Base-by-base conservation (phyloP, 2,113 vertebrate species). In the Campylomormyrus tamandua region DNA sequence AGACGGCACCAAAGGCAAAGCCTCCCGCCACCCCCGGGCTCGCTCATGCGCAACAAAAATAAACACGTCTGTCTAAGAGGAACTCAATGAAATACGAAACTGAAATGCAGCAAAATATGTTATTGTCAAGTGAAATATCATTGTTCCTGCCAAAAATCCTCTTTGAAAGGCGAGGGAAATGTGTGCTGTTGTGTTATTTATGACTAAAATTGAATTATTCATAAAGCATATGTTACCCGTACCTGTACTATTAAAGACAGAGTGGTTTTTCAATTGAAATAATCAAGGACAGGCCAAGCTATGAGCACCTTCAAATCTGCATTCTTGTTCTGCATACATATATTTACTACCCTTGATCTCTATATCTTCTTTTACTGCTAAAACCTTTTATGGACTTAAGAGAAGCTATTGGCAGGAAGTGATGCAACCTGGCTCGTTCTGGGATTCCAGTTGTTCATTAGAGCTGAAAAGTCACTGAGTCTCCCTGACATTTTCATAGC, bases 41-140 rank as follows among this genome's bases (percentile, higher is more conserved):
- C 35, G 6, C 74, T 42, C 74, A 80, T 8, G 74, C 0, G 31
- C 74, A 80, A 80, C 74, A 80, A 80, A 80, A 80, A 80, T 80
- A 80, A 80, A 80, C 74, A 80, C 5, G 31, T 80, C 35, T 80
- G 74, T 8, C 35, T 80, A 80, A 42, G 31, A 80, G 74, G 74
- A 80, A 80, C 74, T 42, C 15, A 19, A 3, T 11, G 74, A 80
- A 80, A 80, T 39, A 39, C 5, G 31, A 80, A 80, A 80, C 35
- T 80, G 35, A 80, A 80, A 42, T 35, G 74, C 83, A n/a, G 83
- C 48, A 50, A 86, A 86, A 86, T 86, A n/a, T 86, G 48, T 49
- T 24, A 50, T 86, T 49, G 46, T 50, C 45, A 86, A 50, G 45
- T 15, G 24, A 50, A 86, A 86, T n/a, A 86, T 24, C 45, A 27